Evolutionary conservation across 2,888 invertebrate genomes (phyloP), one percentile per base, ranked within the genome.

Genomic region (Amphipoea lucens): DNA sequence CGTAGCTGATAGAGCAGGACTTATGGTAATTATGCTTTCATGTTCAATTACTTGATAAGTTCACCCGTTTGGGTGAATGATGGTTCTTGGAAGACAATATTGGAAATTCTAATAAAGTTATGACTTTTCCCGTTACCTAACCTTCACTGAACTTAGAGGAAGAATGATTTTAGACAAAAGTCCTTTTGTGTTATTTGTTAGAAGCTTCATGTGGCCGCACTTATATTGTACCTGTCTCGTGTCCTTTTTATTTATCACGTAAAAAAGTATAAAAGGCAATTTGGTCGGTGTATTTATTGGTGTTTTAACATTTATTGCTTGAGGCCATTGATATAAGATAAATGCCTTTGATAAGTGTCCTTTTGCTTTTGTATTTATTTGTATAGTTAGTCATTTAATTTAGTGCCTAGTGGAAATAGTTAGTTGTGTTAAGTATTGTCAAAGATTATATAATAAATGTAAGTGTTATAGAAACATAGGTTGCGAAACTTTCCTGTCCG

Each of bases 1-100:
- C 76, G 98, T 99, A 0, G 99, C 99, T 2, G 99, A 99, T 94
- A 97, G 98, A 92, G 98, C 98, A 81, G 99, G 99, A 68, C 97
- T 99, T 57, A 98, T 98, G 98, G 99, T 98, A 95, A 92, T 91
- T 80, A 78, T 79, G n/a, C 60, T 80, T 81, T 75, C 17, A 70
- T 69, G 63, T 72, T 71, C 45, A 79, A 75, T 36, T 62, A 63
- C 45, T 69, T 45, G 42, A 76, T 48, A 62, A 66, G 40, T 65
- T 79, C 40, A 70, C 20, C 12, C 51, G 45, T 75, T 68, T 65
- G 12, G 63, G 23, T 2, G 65, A 70, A 76, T 69, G 54, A 63
- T 4, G 45, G 12, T 48, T 48, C 20, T 70, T 45, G 40, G 60
- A 45, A 71, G 17, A 80, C 23, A 40, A 17, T 54, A 71, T 71